Base-by-base conservation (phyloP, 2,113 vertebrate genomes). In the Mesembrinibis cayennensis region DNA sequence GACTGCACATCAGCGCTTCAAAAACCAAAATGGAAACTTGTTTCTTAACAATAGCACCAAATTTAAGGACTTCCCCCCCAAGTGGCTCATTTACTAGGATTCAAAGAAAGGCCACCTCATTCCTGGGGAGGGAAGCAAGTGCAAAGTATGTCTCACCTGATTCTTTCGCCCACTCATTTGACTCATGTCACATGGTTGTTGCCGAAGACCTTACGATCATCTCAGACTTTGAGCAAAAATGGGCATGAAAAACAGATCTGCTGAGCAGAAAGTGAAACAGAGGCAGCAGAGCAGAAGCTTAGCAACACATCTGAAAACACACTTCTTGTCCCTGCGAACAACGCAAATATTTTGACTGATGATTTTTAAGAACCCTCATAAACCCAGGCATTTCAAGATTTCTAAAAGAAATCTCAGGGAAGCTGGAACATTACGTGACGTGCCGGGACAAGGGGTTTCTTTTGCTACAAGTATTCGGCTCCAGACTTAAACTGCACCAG, bases 321-420 rank as follows among this genome's bases (percentile, higher is more conserved):
- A 45, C 44, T 82, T 82, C 81, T 93, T 70, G 84, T 82, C 77
- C 89, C 82, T 52, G 17, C 5, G 27, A 93, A 63, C 45, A 78
- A 78, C 45, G 15, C 67, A 87, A 90, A 85, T 82, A 80, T 93
- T 96, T 95, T 93, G 82, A 89, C 34, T 38, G 42, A 32, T 92
- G n/a, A 86, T 77, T 91, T 3, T 1, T 55, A 94, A 82, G 85
- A 62, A 1, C 0, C 9, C 40, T 59, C 18, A 66, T 74, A 94
- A 78, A 88, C 32, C 14, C 42, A 83, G 29, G 50, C 45, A 81
- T 77, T 95, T 88, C 49, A 86, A 72, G 74, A 61, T 58, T 70
- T 62, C 30, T 44, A 29, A 85, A 90, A 73, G 62, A 91, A 93
- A 80, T 77, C 3, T 0, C 58, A 80, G 29, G 20, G 45, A 84